Percentiles rank a stretch among this genome's conserved stretches.
phyloP scores from a whole-genome alignment of 2,797 vertebrate genomes.

The Phalloptychus januarius region DNA sequence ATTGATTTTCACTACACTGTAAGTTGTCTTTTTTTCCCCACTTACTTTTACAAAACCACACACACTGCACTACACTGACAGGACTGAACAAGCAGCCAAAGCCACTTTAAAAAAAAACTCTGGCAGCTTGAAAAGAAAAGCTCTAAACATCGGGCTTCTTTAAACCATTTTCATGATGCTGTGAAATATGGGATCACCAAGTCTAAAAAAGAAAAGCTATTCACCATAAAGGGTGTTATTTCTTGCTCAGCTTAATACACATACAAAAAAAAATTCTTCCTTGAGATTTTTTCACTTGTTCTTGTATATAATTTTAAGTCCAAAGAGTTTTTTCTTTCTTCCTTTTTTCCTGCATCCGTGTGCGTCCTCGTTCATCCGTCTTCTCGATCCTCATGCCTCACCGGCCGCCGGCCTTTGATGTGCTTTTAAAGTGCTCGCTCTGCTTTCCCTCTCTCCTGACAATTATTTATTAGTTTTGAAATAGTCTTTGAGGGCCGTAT shows the following conservation, averaged over 20 bases:
- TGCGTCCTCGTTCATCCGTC: constrained; percentile 42
- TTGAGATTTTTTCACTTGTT: background rate
- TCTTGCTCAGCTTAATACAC: background rate
- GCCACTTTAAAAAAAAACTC: background rate
- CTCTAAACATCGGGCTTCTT: background rate
- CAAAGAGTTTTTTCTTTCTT: background rate
- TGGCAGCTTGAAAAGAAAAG: background rate
- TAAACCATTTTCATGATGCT: background rate
- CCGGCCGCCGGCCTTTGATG: constrained; percentile 85
- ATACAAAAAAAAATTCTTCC: background rate
- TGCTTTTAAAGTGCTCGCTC: constrained; percentile 86
- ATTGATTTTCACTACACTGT: background rate
- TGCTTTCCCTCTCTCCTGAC: constrained; percentile 89
- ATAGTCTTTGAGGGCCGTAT: constrained; percentile 87
- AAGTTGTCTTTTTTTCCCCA: background rate
- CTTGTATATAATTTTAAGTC: background rate
- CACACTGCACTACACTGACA: background rate
- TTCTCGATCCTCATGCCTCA: constrained; percentile 51
- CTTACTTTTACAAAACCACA: background rate
- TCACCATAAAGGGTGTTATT: background rate
- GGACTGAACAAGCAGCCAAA: background rate
- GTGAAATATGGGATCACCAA: background rate
- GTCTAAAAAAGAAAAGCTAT: background rate
- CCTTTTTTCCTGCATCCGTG: background rate
- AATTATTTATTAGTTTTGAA: constrained; percentile 96